Conservation (phyloP, 2,113 vertebrate species). For the Hystrix brachyura region DNA sequence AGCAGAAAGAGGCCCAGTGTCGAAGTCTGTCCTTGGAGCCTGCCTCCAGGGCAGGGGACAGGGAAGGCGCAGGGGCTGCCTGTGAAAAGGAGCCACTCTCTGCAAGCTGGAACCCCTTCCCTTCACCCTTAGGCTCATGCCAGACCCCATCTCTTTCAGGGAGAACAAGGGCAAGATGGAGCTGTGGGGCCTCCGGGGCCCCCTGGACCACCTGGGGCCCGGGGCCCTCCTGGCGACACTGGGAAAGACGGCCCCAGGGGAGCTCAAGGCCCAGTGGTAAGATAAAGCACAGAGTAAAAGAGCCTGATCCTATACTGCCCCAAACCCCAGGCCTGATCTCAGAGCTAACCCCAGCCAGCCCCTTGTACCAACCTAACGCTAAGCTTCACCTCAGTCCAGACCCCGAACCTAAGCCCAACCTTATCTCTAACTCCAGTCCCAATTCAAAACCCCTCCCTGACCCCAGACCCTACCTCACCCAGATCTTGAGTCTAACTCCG, state of each 20-base stretch:
- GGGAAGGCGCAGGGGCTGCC: not conserved
- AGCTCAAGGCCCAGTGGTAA: slow-evolving; percentile 92
- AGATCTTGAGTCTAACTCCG: not conserved
- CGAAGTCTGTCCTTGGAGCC: not conserved
- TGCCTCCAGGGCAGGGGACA: not conserved
- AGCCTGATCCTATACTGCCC: not conserved
- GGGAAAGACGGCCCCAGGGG: slow-evolving; percentile 96
- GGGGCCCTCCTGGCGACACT: slow-evolving; percentile 96
- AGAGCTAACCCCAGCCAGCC: not conserved
- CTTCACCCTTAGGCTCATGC: not conserved
- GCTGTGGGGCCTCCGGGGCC: slow-evolving; percentile 93
- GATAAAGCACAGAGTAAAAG: slow-evolving; percentile 62
- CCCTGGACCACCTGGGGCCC: slow-evolving; percentile 93
- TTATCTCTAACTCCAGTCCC: not conserved
- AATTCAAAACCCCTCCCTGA: not conserved
- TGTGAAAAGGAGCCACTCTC: not conserved
- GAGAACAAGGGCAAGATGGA: slow-evolving; percentile 95
- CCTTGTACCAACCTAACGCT: not conserved
- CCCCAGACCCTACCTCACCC: not conserved
- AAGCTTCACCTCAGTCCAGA: not conserved
- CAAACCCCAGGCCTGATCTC: not conserved
- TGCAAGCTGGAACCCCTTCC: not conserved
- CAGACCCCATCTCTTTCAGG: slow-evolving; percentile 89
- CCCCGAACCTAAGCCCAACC: not conserved
- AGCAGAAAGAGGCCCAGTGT: not conserved